Evolutionary conservation across 2,888 invertebrate genomes (phyloP).

Genomic region (Salpingus planirostris): DNA sequence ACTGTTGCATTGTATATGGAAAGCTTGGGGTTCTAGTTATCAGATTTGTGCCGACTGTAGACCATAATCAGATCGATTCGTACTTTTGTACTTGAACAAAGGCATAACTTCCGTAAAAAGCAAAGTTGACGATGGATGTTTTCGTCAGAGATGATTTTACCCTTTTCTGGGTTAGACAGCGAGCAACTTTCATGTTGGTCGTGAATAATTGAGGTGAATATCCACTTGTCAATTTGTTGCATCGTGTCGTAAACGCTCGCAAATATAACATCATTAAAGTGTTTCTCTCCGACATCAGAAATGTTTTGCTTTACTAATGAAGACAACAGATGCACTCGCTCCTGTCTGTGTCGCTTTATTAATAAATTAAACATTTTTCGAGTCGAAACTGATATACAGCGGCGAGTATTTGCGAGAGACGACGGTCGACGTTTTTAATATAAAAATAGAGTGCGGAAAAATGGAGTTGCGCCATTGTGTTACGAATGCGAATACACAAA

Average conservation of each 20-base stretch:
- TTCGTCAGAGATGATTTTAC: too few species aligned
- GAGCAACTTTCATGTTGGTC: conserved; percentile 15
- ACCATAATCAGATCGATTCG: too few species aligned
- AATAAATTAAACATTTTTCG: conserved; percentile 17
- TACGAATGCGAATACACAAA: conserved; percentile 20
- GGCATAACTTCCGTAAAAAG: too few species aligned
- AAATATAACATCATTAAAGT: conserved; percentile 35
- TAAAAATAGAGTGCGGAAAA: too few species aligned
- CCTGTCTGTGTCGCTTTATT: conserved; percentile 9
- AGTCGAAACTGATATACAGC: too few species aligned
- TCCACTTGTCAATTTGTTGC: conserved; percentile 34
- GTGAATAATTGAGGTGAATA: conserved; percentile 33
- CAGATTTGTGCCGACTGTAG: too few species aligned
- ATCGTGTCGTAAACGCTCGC: conserved; percentile 27
- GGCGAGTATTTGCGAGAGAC: not conserved
- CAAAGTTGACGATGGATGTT: too few species aligned
- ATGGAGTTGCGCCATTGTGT: not conserved
- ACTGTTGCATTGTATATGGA: conserved; percentile 10
- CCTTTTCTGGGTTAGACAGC: too few species aligned
- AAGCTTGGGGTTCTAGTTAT: too few species aligned
- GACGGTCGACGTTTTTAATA: not conserved
- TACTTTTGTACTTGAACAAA: too few species aligned
- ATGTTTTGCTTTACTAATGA: conserved; percentile 31
- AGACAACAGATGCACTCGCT: conserved; percentile 26
- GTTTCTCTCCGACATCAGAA: conserved; percentile 27